phyloP scores from a whole-genome alignment of 2,113 vertebrate species.

The Taxidea taxus region DNA sequence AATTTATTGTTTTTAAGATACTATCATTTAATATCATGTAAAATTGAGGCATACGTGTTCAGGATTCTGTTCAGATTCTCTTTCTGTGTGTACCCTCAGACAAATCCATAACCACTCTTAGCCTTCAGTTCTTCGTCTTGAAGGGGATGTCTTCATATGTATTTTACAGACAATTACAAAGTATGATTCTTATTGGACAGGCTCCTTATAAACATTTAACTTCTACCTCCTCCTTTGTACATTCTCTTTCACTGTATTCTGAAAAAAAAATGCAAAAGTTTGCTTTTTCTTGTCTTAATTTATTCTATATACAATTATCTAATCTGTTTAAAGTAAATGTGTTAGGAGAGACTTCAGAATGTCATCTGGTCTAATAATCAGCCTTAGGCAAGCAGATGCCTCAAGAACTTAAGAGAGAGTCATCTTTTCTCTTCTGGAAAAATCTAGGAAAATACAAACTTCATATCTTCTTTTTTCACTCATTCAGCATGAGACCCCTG shows the following conservation, averaged over 20 bases:
- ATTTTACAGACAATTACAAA: conserved; percentile 1
- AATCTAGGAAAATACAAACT: background rate
- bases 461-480: background rate
- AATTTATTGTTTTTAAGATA: conserved; percentile 18
- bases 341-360: background rate
- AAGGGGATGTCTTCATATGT: background rate
- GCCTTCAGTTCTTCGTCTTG: background rate
- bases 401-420: background rate
- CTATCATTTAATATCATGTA: background rate
- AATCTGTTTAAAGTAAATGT: conserved; percentile 14
- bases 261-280: background rate
- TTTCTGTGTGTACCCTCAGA: background rate
- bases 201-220: background rate
- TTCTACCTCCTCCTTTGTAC: background rate
- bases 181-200: background rate
- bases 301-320: background rate
- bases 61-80: background rate
- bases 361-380: background rate
- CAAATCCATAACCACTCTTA: background rate
- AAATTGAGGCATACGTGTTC: background rate
- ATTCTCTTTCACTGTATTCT: background rate
- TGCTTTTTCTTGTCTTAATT: background rate
- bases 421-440: background rate
- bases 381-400: background rate
- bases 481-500: background rate